Evolutionary conservation across 2,797 vertebrate genomes (phyloP), one percentile per base, ranked within the genome.

Genomic region (Paedocypris micromegethes): DNA sequence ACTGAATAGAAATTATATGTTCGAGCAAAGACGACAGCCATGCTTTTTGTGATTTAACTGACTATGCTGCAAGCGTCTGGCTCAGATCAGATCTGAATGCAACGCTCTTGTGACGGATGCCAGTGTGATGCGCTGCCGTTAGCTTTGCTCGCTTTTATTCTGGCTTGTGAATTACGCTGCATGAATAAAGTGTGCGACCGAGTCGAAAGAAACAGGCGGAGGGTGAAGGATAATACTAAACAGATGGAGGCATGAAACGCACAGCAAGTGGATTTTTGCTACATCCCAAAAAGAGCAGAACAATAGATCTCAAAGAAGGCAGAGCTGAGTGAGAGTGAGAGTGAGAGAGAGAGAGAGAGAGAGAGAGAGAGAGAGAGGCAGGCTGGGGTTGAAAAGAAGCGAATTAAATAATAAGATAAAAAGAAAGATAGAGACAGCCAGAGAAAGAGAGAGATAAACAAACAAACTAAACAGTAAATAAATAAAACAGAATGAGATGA

Each of bases 181-280:
- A 81, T 78, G 75, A 73, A 60, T 75, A 71, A 79, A 78, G 80
- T 72, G 42, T 37, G 73, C 74, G 58, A 72, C 63, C 72, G 79
- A 87, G 81, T 87, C 82, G 86, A 79, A 75, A 69, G 77, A 75
- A 74, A 75, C 58, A 59, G 43, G 62, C 9, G 40, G 54, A 65
- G 6, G 58, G 57, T 66, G 61, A 75, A 68, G 41, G 51, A 62
- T 59, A 53, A 68, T 56, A 56, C 68, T 48, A 66, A 54, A 63
- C 57, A 9, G 45, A 58, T 39, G 37, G 53, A 6, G 59, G 42
- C 53, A 48, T 54, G 70, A 59, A 68, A 62, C 37, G 9, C 40
- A 75, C 51, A 70, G 49, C 48, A 56, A 72, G 63, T 2, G 46
- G 9, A 59, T 59, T 58, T 64, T 55, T 56, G 47, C 8, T 60